Percentiles rank a stretch among this genome's conserved stretches.
Conservation (phyloP, 2,888 invertebrate genomes). For the Scaptomyza caliginosa region DNA sequence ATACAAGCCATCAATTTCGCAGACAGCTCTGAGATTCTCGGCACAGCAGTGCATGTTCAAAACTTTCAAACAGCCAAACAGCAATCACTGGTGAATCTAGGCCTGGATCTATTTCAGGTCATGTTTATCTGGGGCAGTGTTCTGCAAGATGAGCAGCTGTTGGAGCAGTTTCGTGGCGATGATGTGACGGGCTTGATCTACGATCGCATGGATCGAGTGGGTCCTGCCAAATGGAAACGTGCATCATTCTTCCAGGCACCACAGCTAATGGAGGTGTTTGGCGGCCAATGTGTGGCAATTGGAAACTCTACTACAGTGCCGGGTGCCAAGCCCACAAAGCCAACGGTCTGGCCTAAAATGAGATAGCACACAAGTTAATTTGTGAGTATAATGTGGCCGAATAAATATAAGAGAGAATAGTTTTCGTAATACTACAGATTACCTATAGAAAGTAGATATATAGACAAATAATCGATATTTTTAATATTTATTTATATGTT, state of each 20-base stretch:
- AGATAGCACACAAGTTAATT: slow-evolving; percentile 14
- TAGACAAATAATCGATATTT: no score
- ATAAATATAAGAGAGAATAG: not conserved
- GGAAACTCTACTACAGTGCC: slow-evolving; percentile 66
- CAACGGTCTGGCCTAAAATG: slow-evolving; percentile 73
- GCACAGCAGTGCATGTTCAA: slow-evolving; percentile 95
- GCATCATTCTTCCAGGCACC: slow-evolving; percentile 66
- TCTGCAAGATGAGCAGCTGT: slow-evolving; percentile 92
- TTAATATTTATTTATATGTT: no score
- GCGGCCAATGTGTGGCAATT: slow-evolving; percentile 69
- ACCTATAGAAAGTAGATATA: no score
- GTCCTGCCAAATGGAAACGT: slow-evolving; percentile 70
- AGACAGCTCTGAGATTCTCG: slow-evolving; percentile 91
- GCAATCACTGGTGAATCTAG: slow-evolving; percentile 86
- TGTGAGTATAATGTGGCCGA: not conserved
- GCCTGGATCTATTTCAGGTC: slow-evolving; percentile 91
- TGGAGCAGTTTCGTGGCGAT: slow-evolving; percentile 91
- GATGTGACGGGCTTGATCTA: slow-evolving; percentile 98
- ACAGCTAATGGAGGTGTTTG: slow-evolving; percentile 69
- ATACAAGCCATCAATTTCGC: slow-evolving; percentile 92
- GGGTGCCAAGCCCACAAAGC: slow-evolving; percentile 70
- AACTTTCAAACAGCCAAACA: slow-evolving; percentile 88
- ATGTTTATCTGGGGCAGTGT: slow-evolving; percentile 99
- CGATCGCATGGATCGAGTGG: slow-evolving; percentile 90
- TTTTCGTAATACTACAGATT: no score